Evolutionary conservation across 1,140 invertebrate genomes (phyloP).

Genomic region (Ceratina calcarata): DNA sequence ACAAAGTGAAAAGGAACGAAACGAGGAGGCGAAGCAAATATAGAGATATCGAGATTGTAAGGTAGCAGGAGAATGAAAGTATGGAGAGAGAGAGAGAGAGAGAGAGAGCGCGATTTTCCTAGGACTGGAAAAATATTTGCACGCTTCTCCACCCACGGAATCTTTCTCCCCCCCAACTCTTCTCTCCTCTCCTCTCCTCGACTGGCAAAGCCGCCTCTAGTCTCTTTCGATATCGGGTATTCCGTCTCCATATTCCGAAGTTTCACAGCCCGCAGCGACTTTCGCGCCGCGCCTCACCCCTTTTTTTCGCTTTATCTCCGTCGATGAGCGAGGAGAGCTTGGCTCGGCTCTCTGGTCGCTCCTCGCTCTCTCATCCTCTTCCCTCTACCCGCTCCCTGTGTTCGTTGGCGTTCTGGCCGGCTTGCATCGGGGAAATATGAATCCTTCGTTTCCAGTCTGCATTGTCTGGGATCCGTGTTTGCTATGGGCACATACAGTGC

Average conservation of each 20-base stretch:
- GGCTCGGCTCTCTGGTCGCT: neutral
- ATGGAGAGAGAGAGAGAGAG: slow-evolving; percentile 11
- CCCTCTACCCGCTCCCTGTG: neutral
- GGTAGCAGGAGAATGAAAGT: slow-evolving; percentile 20
- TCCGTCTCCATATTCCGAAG: slow-evolving; percentile 62
- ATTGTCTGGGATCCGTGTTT: slow-evolving; percentile 60
- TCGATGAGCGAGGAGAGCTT: neutral
- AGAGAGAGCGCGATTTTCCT: slow-evolving; percentile 46
- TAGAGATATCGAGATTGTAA: slow-evolving; percentile 45
- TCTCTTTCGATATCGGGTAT: slow-evolving; percentile 57
- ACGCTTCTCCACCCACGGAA: slow-evolving; percentile 34
- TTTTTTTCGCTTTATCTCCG: neutral
- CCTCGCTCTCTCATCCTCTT: neutral
- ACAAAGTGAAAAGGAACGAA: slow-evolving; percentile 28
- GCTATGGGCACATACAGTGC: slow-evolving; percentile 39
- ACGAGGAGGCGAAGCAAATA: slow-evolving; percentile 44
- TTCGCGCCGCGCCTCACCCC: slow-evolving; percentile 41
- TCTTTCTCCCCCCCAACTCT: neutral
- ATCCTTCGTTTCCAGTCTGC: slow-evolving; percentile 60
- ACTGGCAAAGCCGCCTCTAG: slow-evolving; percentile 10
- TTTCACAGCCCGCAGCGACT: slow-evolving; percentile 58
- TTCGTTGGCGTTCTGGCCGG: slow-evolving; percentile 6
- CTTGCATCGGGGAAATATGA: slow-evolving; percentile 64
- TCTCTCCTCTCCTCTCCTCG: neutral
- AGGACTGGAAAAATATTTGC: slow-evolving; percentile 59